Conservation (phyloP, 2,888 invertebrate genomes). For the Andrena dorsata region DNA sequence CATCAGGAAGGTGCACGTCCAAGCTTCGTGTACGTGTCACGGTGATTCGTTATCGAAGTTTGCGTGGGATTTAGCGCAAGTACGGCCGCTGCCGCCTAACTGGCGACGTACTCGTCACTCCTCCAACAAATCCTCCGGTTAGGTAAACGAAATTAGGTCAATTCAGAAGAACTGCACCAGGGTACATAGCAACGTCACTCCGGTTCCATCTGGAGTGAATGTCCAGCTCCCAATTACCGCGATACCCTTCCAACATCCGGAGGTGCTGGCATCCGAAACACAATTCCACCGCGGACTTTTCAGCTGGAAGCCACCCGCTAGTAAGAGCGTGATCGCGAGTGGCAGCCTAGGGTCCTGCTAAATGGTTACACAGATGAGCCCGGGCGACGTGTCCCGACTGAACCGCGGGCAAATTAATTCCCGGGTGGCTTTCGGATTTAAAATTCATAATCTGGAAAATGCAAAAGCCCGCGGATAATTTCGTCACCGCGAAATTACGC, state of each 20-base stretch:
- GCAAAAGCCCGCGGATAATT: constrained; percentile 62
- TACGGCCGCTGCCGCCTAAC: background rate
- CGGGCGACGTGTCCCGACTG: too few species aligned
- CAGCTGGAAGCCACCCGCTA: background rate
- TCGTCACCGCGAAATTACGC: constrained; percentile 57
- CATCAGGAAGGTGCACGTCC: constrained; percentile 7
- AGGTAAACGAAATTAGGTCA: too few species aligned
- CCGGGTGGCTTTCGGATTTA: constrained; percentile 45
- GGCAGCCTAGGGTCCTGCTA: background rate
- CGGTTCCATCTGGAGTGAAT: too few species aligned
- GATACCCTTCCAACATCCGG: too few species aligned
- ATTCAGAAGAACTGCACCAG: too few species aligned
- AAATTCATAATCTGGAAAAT: constrained; percentile 62
- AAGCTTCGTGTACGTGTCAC: constrained; percentile 9
- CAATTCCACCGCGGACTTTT: background rate
- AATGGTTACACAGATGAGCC: background rate
- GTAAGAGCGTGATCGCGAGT: background rate
- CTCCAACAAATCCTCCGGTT: too few species aligned
- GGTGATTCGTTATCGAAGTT: constrained; percentile 32
- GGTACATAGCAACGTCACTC: too few species aligned
- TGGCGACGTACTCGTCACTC: background rate
- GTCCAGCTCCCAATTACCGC: too few species aligned
- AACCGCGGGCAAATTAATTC: constrained; percentile 34
- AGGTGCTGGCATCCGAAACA: too few species aligned
- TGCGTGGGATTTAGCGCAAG: constrained; percentile 23